Evolutionary conservation across 2,888 invertebrate species (phyloP).

Genomic region (Clanis bilineata): DNA sequence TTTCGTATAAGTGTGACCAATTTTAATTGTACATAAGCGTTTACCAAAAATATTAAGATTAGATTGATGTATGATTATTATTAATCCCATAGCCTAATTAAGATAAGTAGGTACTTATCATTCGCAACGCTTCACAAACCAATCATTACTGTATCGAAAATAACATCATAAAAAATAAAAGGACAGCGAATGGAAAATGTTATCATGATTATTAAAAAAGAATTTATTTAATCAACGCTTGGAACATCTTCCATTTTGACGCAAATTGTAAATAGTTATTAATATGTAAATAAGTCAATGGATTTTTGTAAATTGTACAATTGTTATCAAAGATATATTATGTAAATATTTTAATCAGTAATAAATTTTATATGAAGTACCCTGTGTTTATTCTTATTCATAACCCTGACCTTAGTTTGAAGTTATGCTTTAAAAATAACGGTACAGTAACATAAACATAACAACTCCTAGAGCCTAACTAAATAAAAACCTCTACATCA

Average conservation of each 20-base stretch:
- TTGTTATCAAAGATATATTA: conserved; percentile 42
- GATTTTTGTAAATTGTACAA: conserved; percentile 49
- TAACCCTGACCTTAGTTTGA: not conserved
- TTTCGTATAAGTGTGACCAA: conserved; percentile 6
- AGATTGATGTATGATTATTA: not conserved
- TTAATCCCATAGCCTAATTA: not conserved
- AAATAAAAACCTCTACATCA: too few relatives aligned
- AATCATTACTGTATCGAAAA: not conserved
- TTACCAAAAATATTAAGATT: conserved; percentile 27
- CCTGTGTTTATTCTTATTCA: not conserved
- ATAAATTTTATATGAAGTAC: conserved; percentile 11
- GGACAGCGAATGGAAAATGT: not conserved
- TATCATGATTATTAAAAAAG: not conserved
- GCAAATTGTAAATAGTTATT: conserved; percentile 37
- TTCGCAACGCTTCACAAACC: too few relatives aligned
- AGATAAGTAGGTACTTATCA: too few relatives aligned
- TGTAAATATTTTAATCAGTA: conserved; percentile 32
- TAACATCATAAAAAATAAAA: not conserved
- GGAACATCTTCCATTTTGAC: conserved; percentile 33
- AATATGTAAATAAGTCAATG: conserved; percentile 37
- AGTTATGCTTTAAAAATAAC: too few relatives aligned
- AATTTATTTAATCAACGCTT: conserved; percentile 23
- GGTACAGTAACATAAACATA: too few relatives aligned
- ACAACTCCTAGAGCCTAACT: too few relatives aligned
- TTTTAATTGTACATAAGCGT: conserved; percentile 20